phyloP scores from a whole-genome alignment of 2,797 vertebrate species.

The Phalloptychus januarius region DNA sequence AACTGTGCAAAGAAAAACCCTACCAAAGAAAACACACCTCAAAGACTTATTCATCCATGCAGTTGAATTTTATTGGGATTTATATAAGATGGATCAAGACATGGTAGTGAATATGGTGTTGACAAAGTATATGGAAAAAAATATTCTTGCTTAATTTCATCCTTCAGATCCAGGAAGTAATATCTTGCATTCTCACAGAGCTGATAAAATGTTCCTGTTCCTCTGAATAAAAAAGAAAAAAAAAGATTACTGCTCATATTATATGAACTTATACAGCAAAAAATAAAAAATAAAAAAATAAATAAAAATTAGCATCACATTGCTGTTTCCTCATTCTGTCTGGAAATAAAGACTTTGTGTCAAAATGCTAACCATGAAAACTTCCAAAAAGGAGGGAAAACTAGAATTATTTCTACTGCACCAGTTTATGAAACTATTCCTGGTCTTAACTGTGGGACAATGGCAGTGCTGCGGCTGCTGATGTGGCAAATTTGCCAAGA shows the following conservation, averaged over 20 bases:
- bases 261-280: neutral
- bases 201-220: neutral
- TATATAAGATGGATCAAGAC: no score
- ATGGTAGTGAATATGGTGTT: no score
- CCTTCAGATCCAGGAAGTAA: neutral
- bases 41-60: no score
- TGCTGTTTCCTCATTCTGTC: neutral
- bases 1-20: no score
- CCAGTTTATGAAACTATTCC: neutral
- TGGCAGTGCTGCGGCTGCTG: constrained; percentile 17
- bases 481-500: constrained; percentile 20
- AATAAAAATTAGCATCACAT: no score
- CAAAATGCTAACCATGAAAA: neutral
- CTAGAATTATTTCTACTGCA: neutral
- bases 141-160: neutral
- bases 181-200: neutral
- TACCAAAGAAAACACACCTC: no score
- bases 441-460: neutral
- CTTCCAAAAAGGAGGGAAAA: neutral
- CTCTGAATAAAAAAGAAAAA: neutral
- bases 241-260: neutral
- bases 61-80: neutral
- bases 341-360: neutral
- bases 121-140: no score
- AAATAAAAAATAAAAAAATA: neutral